Conservation (phyloP, 2,888 invertebrate genomes). For the Cheilosia vernalis region DNA sequence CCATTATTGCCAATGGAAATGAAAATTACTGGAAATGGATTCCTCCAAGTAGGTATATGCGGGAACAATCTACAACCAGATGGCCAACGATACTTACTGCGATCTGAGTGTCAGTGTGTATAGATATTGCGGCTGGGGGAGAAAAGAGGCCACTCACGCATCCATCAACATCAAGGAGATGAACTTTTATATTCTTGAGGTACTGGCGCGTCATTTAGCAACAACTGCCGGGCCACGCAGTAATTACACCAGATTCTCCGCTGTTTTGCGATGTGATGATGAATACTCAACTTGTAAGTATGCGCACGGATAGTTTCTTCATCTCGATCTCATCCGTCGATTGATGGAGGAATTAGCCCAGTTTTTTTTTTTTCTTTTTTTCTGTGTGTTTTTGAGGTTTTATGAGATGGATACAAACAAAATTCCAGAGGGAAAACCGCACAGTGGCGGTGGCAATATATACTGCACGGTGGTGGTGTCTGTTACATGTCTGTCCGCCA, state of each 20-base stretch:
- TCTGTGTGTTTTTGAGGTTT: constrained; percentile 55
- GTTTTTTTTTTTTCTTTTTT: constrained; percentile 47
- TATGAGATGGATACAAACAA: constrained; percentile 38
- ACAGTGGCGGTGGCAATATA: not conserved
- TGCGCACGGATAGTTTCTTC: constrained; percentile 18
- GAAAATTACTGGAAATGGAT: too few species aligned
- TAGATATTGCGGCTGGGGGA: not conserved
- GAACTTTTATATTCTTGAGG: constrained; percentile 60
- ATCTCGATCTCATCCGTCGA: constrained; percentile 30
- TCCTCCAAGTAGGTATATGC: constrained; percentile 4
- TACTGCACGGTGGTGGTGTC: constrained; percentile 24
- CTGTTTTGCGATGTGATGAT: constrained; percentile 16
- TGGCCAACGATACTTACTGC: constrained; percentile 26
- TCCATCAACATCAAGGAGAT: constrained; percentile 67
- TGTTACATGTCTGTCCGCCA: constrained; percentile 58
- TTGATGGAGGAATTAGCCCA: constrained; percentile 59
- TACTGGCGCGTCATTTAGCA: constrained; percentile 55
- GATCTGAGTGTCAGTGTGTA: not conserved
- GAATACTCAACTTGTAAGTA: constrained; percentile 24
- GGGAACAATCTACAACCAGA: constrained; percentile 49
- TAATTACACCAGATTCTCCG: constrained; percentile 42
- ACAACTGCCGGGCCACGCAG: constrained; percentile 33
- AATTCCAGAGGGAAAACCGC: constrained; percentile 9
- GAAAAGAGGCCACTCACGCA: constrained; percentile 66
- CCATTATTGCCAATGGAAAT: not conserved